Conservation (phyloP, 2,797 vertebrate genomes). For the Heliangelus exortis region DNA sequence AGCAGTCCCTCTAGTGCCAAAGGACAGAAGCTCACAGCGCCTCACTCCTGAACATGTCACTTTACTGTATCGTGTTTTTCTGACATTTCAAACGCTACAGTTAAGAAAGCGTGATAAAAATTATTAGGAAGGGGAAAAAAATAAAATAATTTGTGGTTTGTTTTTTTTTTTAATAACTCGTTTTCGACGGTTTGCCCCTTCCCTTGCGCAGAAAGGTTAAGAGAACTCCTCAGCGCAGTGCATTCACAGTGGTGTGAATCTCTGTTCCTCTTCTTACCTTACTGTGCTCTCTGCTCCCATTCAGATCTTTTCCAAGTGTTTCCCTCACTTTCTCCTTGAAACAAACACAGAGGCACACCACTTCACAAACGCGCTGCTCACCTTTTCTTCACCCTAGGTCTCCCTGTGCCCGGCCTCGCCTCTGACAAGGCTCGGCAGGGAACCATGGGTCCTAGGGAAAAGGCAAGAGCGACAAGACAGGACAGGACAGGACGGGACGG, state of each 20-base stretch:
- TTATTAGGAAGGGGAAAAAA: background rate
- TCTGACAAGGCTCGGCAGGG: background rate
- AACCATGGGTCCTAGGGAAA: background rate
- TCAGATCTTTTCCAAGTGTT: conserved; percentile 42
- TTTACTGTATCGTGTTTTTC: background rate
- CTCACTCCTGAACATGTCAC: background rate
- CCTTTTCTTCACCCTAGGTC: background rate
- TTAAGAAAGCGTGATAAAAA: background rate
- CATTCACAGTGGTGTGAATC: background rate
- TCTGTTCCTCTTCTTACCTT: conserved; percentile 37
- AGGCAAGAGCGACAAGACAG: background rate
- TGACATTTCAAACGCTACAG: background rate
- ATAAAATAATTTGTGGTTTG: background rate
- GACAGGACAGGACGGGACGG: too few species aligned
- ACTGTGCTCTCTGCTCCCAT: conserved; percentile 38
- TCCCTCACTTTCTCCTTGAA: conserved; percentile 55
- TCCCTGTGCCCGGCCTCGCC: background rate
- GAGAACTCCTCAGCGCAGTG: background rate
- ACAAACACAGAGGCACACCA: background rate
- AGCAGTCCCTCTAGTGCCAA: background rate
- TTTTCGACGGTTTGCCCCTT: background rate
- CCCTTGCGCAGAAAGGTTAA: rapidly evolving
- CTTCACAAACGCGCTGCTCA: background rate
- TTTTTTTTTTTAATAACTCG: background rate
- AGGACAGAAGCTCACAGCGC: background rate